Evolutionary conservation across 1,140 invertebrate genomes (phyloP).

Genomic region (Theocolax elegans): DNA sequence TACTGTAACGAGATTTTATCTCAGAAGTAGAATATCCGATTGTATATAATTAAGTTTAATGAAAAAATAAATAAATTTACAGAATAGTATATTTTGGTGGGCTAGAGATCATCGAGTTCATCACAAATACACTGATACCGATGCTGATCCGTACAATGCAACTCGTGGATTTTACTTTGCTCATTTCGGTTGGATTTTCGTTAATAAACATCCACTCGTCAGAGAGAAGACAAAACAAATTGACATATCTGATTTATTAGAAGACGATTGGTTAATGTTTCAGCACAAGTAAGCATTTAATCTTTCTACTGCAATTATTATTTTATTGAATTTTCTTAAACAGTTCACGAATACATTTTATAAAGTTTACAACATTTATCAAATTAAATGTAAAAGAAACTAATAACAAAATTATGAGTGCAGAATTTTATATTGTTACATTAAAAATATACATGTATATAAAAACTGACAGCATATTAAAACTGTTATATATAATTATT

Average conservation of each 20-base stretch:
- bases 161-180: conserved; percentile 75
- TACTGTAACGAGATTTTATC: no score
- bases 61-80: background rate
- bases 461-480: no score
- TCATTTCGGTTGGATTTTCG: conserved; percentile 79
- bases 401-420: no score
- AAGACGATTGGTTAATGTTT: conserved; percentile 74
- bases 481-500: no score
- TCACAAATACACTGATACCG: conserved; percentile 76
- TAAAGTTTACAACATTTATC: no score
- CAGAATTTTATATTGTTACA: no score
- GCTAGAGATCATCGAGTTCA: conserved; percentile 77
- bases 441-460: no score
- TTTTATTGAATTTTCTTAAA: no score
- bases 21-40: no score
- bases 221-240: conserved; percentile 72
- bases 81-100: conserved; percentile 79
- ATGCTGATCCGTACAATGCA: conserved; percentile 68
- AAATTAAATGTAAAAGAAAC: no score
- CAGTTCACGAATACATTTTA: no score
- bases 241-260: conserved; percentile 73
- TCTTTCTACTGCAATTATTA: no score
- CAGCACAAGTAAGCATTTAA: conserved; percentile 71
- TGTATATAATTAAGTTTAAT: background rate
- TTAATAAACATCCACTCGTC: conserved; percentile 76